Evolutionary conservation across 1,140 invertebrate genomes (phyloP).

Genomic region (Cecropterus lyciades): DNA sequence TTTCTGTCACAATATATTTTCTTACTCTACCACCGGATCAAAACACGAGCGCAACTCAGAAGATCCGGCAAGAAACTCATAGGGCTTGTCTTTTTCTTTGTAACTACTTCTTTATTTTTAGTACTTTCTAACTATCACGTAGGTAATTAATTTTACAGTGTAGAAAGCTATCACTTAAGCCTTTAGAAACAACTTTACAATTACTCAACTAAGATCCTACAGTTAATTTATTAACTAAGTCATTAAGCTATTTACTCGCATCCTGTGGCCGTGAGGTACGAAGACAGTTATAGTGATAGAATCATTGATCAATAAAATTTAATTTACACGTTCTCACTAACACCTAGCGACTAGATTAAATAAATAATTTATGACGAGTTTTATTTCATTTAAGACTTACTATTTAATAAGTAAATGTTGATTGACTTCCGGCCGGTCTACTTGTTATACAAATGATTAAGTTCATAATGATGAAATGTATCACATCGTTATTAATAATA

Average conservation of each 20-base stretch:
- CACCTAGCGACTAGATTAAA: conserved; percentile 10
- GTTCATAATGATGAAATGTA: neutral
- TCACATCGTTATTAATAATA: too few species aligned
- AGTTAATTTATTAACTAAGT: neutral
- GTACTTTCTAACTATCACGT: too few species aligned
- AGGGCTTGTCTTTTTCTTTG: too few species aligned
- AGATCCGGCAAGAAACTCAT: too few species aligned
- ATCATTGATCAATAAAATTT: conserved; percentile 22
- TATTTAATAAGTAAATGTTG: neutral
- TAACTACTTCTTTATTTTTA: too few species aligned
- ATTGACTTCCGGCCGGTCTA: neutral
- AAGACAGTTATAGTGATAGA: neutral
- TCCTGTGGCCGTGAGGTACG: neutral
- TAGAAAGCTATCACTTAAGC: too few species aligned
- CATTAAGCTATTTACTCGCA: neutral
- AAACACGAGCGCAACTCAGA: too few species aligned
- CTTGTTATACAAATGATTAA: neutral
- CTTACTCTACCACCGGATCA: too few species aligned
- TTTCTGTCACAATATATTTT: too few species aligned
- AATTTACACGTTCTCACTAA: conserved; percentile 14
- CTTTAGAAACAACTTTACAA: too few species aligned
- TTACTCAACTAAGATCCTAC: too few species aligned
- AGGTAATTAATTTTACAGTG: too few species aligned
- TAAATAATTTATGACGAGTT: conserved; percentile 11
- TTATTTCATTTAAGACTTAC: conserved; percentile 6